Evolutionary conservation across 2,888 invertebrate species (phyloP).

Genomic region (Heliconius cydno): DNA sequence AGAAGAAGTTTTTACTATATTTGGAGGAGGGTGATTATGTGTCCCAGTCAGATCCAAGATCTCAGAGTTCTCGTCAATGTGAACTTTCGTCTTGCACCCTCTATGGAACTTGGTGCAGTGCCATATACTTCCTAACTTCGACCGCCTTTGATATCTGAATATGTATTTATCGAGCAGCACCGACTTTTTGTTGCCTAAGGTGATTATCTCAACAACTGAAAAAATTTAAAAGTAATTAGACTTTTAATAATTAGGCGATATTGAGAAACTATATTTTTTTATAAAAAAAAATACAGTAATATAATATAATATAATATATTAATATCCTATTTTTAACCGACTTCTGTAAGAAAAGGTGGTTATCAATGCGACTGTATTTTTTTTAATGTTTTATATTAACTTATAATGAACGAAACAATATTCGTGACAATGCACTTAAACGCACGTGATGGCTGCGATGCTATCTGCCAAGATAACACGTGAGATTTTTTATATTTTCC

Average conservation of each 20-base stretch:
- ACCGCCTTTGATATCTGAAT: slow-evolving; percentile 52
- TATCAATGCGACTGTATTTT: no score
- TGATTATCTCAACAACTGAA: slow-evolving; percentile 44
- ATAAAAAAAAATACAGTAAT: no score
- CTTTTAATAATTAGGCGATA: neutral
- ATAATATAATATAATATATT: no score
- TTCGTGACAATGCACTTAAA: no score
- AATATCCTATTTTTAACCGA: no score
- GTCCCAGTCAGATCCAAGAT: slow-evolving; percentile 40
- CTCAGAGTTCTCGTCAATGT: slow-evolving; percentile 42
- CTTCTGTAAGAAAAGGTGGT: no score
- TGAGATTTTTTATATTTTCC: no score
- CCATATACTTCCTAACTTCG: slow-evolving; percentile 47
- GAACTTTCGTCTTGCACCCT: slow-evolving; percentile 50
- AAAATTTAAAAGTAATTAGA: slow-evolving; percentile 21
- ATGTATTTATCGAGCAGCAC: slow-evolving; percentile 46
- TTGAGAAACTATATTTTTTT: no score
- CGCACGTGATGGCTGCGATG: no score
- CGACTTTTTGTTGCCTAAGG: slow-evolving; percentile 32
- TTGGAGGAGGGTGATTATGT: slow-evolving; percentile 49
- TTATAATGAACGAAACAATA: no score
- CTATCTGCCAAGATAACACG: no score
- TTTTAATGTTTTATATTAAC: no score
- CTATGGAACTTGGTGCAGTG: slow-evolving; percentile 55
- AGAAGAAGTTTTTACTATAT: slow-evolving; percentile 33